Conservation (phyloP, 2,113 vertebrate genomes). For the Thamnaconus septentrionalis region DNA sequence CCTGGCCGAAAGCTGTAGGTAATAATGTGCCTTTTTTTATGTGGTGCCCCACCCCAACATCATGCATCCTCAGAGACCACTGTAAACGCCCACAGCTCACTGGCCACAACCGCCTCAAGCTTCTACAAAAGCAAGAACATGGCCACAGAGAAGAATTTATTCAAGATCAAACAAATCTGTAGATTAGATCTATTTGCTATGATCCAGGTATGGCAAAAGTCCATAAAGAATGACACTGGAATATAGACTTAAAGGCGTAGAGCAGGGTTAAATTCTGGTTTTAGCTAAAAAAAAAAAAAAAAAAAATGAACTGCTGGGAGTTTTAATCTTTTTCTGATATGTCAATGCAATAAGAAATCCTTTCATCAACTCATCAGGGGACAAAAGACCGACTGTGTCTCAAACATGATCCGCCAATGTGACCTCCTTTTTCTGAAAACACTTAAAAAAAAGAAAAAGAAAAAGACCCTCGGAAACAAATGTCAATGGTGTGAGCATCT, state of each 20-base stretch:
- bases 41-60: constrained; percentile 62
- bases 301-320: constrained; percentile 7
- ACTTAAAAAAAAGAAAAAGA: background rate
- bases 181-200: background rate
- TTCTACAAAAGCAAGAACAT: constrained; percentile 33
- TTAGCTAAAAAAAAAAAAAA: background rate
- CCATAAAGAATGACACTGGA: background rate
- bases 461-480: background rate
- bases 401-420: background rate
- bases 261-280: background rate
- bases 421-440: background rate
- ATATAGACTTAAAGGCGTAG: too few species aligned
- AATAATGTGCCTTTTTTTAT: constrained; percentile 25
- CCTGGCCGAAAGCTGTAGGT: constrained; percentile 2
- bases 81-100: constrained; percentile 51
- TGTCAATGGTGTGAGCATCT: background rate
- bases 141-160: constrained; percentile 17
- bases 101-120: constrained; percentile 53
- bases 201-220: background rate
- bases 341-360: background rate
- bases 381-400: background rate
- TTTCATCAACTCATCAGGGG: too few species aligned
- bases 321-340: constrained; percentile 1
- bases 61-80: constrained; percentile 51
- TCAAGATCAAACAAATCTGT: background rate